Percentiles rank a stretch among this genome's conserved stretches.
Evolutionary conservation across 2,113 vertebrate species (phyloP).

Genomic region (Lampris megalopsis): DNA sequence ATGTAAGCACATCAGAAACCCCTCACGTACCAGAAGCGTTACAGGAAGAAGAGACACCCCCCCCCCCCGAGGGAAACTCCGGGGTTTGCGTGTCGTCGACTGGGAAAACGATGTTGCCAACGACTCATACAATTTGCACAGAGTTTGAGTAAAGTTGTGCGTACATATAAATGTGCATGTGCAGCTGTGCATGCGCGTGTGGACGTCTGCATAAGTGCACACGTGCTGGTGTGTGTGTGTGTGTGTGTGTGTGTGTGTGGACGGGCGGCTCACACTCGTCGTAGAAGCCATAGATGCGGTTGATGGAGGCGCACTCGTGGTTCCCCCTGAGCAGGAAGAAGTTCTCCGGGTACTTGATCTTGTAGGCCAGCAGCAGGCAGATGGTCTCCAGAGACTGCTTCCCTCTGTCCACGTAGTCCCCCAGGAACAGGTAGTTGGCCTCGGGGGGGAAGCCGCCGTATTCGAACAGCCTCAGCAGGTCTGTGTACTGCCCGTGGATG

Average conservation of each 20-base stretch:
- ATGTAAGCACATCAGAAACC: too few species aligned
- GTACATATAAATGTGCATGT: too few species aligned
- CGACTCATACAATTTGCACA: too few species aligned
- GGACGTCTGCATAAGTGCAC: too few species aligned
- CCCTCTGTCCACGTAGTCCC: conserved; percentile 96
- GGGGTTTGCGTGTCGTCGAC: too few species aligned
- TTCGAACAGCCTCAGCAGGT: conserved; percentile 92
- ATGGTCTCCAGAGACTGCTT: conserved; percentile 97
- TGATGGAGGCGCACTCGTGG: conserved; percentile 97
- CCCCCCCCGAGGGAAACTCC: too few species aligned
- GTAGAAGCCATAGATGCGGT: conserved; percentile 97
- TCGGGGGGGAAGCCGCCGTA: conserved; percentile 96
- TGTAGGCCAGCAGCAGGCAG: conserved; percentile 95
- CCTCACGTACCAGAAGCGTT: too few species aligned
- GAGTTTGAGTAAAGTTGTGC: too few species aligned
- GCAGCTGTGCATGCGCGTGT: too few species aligned
- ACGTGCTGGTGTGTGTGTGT: too few species aligned
- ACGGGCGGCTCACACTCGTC: conserved; percentile 90
- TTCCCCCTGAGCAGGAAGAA: conserved; percentile 96
- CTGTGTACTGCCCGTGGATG: conserved; percentile 82
- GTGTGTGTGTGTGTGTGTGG: conserved; percentile 2
- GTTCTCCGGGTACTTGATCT: conserved; percentile 97
- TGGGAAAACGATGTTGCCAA: background rate
- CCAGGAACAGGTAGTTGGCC: conserved; percentile 96
- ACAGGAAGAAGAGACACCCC: too few species aligned